Evolutionary conservation across 2,797 vertebrate genomes (phyloP).

Genomic region (Mormyrops boulengeri): DNA sequence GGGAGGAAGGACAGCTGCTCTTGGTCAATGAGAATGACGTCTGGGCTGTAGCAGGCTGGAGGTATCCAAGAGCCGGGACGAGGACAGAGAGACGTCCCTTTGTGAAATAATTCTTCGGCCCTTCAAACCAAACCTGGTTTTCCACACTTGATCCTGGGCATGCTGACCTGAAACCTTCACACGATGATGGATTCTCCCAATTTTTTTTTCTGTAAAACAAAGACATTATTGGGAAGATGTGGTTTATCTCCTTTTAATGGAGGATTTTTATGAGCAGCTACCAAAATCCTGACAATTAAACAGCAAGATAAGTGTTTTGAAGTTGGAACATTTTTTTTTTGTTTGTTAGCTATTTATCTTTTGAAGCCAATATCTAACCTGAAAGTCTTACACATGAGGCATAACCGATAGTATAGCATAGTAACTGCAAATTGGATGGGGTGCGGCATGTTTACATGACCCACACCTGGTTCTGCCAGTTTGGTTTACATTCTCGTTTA

Average conservation of each 20-base stretch:
- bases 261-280: neutral
- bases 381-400: neutral
- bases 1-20: neutral
- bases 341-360: neutral
- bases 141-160: neutral
- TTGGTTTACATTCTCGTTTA: neutral
- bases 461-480: conserved; percentile 2
- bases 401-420: neutral
- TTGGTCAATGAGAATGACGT: neutral
- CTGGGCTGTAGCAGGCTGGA: neutral
- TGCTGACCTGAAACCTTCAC: neutral
- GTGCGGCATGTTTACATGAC: neutral
- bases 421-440: neutral
- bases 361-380: neutral
- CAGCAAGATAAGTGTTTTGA: neutral
- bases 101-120: neutral
- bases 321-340: neutral
- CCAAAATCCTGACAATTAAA: neutral
- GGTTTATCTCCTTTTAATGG: neutral
- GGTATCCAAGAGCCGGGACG: neutral
- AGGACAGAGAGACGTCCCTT: neutral
- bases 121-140: neutral
- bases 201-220: neutral
- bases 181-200: neutral
- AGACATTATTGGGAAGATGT: neutral